Evolutionary conservation across 2,113 vertebrate species (phyloP).

Genomic region (Chroicocephalus ridibundus): DNA sequence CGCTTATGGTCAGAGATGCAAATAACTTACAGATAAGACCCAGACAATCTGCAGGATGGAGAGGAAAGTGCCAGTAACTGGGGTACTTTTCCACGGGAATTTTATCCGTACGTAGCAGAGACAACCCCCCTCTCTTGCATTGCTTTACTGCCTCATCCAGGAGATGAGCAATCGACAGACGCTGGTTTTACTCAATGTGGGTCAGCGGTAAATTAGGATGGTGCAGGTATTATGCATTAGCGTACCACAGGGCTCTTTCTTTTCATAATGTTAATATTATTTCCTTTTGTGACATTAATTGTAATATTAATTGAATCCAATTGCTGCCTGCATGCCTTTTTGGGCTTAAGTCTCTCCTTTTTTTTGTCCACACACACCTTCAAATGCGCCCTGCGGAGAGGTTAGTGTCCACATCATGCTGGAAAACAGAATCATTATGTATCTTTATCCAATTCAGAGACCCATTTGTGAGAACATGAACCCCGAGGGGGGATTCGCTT

Average conservation of each 20-base stretch:
- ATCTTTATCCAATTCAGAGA: background rate
- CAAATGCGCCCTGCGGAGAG: background rate
- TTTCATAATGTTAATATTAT: background rate
- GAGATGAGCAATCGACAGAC: background rate
- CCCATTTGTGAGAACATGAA: constrained; percentile 9
- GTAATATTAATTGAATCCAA: background rate
- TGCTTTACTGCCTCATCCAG: background rate
- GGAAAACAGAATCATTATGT: constrained; percentile 37
- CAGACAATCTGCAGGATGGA: background rate
- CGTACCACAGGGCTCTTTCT: background rate
- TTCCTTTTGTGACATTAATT: background rate
- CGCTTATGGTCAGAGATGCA: background rate
- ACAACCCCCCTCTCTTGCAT: background rate
- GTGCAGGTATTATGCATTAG: background rate
- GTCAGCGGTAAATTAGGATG: background rate
- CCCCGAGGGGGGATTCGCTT: background rate
- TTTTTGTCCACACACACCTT: background rate
- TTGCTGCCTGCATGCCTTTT: background rate
- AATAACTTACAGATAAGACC: background rate
- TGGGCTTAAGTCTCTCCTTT: background rate
- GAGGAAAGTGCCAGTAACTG: background rate
- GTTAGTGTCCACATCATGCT: background rate
- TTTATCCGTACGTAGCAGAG: background rate
- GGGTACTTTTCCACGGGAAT: background rate
- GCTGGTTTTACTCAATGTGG: background rate